Evolutionary conservation across 1,140 invertebrate genomes (phyloP).

Genomic region (Aphaenogaster rudis): DNA sequence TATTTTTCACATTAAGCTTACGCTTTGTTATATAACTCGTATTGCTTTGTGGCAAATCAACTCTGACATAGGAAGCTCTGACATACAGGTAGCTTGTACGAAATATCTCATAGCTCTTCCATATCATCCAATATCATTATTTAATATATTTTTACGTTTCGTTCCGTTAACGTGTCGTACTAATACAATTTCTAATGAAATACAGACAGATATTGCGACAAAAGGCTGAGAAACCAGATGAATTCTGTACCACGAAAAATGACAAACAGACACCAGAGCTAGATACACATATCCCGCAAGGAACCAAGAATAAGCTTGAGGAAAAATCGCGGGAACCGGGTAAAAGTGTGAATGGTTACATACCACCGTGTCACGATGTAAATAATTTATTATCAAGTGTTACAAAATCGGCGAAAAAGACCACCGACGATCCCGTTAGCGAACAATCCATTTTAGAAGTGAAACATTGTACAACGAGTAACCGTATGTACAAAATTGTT

Average conservation of each 20-base stretch:
- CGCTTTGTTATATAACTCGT: neutral
- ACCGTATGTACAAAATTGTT: neutral
- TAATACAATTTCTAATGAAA: conserved; percentile 13
- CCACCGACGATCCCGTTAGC: neutral
- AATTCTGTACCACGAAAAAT: conserved; percentile 38
- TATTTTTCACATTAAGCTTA: neutral
- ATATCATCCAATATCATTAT: neutral
- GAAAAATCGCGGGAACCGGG: neutral
- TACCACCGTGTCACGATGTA: neutral
- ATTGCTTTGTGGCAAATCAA: neutral
- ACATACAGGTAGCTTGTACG: too few relatives aligned
- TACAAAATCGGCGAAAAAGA: neutral
- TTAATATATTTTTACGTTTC: conserved; percentile 1
- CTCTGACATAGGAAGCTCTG: neutral
- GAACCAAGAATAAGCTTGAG: neutral
- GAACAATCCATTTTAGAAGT: conserved; percentile 22
- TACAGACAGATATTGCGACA: conserved; percentile 61
- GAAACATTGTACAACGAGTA: conserved; percentile 64
- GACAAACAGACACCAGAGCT: neutral
- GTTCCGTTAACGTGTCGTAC: neutral
- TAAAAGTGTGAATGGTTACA: neutral
- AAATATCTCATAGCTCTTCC: too few relatives aligned
- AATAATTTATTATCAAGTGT: neutral
- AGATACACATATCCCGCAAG: neutral
- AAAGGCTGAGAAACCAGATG: conserved; percentile 68